Conservation (phyloP, 2,888 invertebrate species). For the Pammene aurita region DNA sequence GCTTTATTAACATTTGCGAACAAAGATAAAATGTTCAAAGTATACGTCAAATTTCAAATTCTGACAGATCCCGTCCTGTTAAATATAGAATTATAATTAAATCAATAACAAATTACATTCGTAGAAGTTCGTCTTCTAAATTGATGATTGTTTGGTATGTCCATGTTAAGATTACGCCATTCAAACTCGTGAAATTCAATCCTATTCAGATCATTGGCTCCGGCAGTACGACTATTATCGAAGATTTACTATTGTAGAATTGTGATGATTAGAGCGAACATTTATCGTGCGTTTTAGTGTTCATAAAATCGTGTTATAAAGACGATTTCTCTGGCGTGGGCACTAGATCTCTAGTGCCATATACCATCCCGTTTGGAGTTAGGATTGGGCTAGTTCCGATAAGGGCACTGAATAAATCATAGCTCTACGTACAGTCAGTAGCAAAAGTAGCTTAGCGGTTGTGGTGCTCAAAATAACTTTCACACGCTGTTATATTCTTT, state of each 20-base stretch:
- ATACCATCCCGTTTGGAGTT: background rate
- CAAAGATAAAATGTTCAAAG: no score
- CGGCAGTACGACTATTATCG: constrained; percentile 10
- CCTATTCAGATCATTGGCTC: background rate
- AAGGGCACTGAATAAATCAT: no score
- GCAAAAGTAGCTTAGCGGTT: no score
- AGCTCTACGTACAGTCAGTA: no score
- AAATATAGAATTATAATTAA: no score
- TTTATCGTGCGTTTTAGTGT: constrained; percentile 20
- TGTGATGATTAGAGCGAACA: constrained; percentile 25
- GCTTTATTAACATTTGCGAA: no score
- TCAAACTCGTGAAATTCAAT: constrained; percentile 2
- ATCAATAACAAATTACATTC: no score
- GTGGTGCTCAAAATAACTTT: no score
- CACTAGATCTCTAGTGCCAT: background rate
- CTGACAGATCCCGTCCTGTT: no score
- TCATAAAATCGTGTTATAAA: constrained; percentile 20
- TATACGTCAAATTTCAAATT: no score
- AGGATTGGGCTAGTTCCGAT: background rate
- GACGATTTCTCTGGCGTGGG: constrained; percentile 20
- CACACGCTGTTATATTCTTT: no score
- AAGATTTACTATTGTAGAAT: constrained; percentile 22
- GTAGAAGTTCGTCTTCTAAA: no score
- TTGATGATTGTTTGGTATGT: background rate
- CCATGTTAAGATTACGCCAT: background rate